phyloP scores from a whole-genome alignment of 1,140 invertebrate genomes.

The Euwallacea similis region DNA sequence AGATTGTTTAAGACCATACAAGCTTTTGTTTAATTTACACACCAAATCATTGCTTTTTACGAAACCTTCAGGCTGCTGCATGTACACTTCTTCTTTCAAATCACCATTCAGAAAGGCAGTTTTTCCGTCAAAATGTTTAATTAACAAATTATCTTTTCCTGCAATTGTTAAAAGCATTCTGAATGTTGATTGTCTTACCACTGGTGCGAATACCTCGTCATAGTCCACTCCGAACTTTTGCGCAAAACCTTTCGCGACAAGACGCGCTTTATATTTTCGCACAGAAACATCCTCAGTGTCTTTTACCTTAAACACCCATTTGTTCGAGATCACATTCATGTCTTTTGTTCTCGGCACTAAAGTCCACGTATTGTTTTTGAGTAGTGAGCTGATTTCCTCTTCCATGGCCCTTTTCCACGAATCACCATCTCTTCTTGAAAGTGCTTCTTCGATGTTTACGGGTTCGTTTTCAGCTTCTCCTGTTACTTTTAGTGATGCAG shows the following conservation, averaged over 20 bases:
- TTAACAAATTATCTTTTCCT: conserved; percentile 16
- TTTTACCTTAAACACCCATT: conserved; percentile 20
- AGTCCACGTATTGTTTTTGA: conserved; percentile 22
- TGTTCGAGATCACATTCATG: neutral
- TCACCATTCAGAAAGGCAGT: conserved; percentile 40
- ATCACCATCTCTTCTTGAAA: neutral
- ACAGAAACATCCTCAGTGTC: neutral
- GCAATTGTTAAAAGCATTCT: conserved; percentile 30
- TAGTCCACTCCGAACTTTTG: conserved; percentile 49
- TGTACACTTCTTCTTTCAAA: conserved; percentile 41
- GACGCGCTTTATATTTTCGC: conserved; percentile 12
- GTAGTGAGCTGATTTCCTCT: conserved; percentile 22
- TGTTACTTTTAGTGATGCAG: neutral
- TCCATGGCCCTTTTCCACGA: conserved; percentile 26
- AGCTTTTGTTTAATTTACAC: conserved; percentile 44
- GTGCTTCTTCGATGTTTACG: conserved; percentile 4
- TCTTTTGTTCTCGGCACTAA: conserved; percentile 1
- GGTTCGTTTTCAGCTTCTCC: conserved; percentile 6
- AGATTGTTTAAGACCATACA: conserved; percentile 48
- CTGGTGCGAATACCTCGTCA: conserved; percentile 46
- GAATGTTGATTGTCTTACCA: conserved; percentile 39
- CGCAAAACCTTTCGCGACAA: conserved; percentile 35
- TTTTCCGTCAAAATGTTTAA: conserved; percentile 41
- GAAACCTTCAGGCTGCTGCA: conserved; percentile 31
- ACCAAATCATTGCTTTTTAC: conserved; percentile 29